Evolutionary conservation across 2,888 invertebrate species (phyloP), one percentile per base, ranked within the genome.

Genomic region (Hirtodrosophila cameraria): DNA sequence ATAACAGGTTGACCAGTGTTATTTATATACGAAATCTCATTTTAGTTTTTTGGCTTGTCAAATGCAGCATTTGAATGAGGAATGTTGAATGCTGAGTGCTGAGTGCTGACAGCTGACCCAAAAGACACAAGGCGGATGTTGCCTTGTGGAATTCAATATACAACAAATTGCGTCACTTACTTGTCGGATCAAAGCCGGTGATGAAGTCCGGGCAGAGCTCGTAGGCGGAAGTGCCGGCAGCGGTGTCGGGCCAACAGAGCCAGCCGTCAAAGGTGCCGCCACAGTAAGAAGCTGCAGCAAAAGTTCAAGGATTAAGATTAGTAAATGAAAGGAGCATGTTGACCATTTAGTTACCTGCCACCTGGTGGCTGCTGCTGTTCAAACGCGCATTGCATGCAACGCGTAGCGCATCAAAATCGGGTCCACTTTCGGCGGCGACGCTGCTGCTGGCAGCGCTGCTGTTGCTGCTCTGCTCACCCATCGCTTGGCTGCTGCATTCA

Each of bases 181-280:
- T 92, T 75, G 92, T 92, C 52, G 94, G 92, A 88, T 95, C 94
- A 90, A 96, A 96, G 81, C 96, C 96, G 41, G 93, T 93, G 78
- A 96, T 93, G 90, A 95, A 96, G 74, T 90, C 92, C n/a, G 96
- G 96, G 89, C 96, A 96, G 58, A 91, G 92, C 69, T 93, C 93
- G 90, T 91, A 93, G 30, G 94, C 95, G 52, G 93, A 92, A 73
- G 91, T 88, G 78, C 95, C 95, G 80, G 94, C 92, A 30, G 92
- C 91, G 9, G 96, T 96, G 92, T 94, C 93, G 64, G 94, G 94
- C 90, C 94, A 94, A 90, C 97, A 97, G 18, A 94, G 93, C 96
- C 96, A 96, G 45, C 94, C 94, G 91, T 97, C 97, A 91, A 94
- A 97, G 20, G 94, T 94, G 69, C 94, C 94, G 38, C 92, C 92